Base-by-base conservation (phyloP, 2,113 vertebrate genomes). In the Callocephalon fimbriatum region DNA sequence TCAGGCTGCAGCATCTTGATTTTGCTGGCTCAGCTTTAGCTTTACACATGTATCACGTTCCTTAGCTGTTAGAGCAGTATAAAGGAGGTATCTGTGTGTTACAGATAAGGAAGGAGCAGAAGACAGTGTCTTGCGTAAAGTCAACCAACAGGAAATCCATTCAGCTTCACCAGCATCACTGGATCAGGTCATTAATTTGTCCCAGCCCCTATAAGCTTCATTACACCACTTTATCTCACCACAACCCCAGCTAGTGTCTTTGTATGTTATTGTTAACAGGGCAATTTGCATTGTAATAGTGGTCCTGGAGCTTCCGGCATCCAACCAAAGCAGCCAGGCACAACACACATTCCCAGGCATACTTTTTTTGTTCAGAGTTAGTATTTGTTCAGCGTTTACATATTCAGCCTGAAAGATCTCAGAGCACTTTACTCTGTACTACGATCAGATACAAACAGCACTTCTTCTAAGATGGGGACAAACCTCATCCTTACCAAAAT, bases 1-100 rank as follows among this genome's bases (percentile, higher is more conserved):
- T 54, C 38, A 74, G 45, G 25, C 47, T 77, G 61, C 65, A 79
- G 17, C 1, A 3, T 26, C 42, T 67, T 35, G 40, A 35, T 79
- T 82, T 82, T 75, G 11, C 42, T 68, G 53, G 44, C 5, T 9
- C 38, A 26, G 38, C 72, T 56, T 66, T 16, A 38, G 10, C 32
- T 72, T 68, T 31, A 40, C 4, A n/a, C 1, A 5, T 4, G 1
- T 11, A 15, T 8, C 19, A 13, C 0, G 18, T 13, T 75, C 62
- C 37, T 80, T 4, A 45, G 51, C 32, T 45, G 12, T 20, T 12
- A 26, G 9, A 45, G 5, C 50, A 31, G 6, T 5, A 5, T 12
- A 54, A 71, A 74, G 38, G 51, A 71, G 38, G 35, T 26, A 45
- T n/a, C 50, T 25, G 27, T 45, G 27, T 4, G 21, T 40, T 42